A percentile compares a stretch with the other conserved stretches of the same genome.
These are phyloP conservation scores for Craterocephalus amniculus DNA, from an alignment of 2,797 vertebrate species.

Conservation along the genomic window DNA sequence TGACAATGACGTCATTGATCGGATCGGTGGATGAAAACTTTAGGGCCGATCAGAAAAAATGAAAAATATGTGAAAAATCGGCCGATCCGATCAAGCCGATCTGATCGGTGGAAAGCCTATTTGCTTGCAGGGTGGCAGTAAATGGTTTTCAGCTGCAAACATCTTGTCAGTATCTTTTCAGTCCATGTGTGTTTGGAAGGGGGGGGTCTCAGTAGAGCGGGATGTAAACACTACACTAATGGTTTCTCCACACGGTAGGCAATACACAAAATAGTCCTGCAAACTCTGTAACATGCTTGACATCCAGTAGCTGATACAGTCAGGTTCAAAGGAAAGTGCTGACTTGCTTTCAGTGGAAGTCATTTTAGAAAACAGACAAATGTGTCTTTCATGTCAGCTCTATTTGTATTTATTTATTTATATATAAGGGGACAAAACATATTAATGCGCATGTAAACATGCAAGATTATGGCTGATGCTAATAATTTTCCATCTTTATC, in stretches of 20 bases:
- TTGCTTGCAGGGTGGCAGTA: slow-evolving; percentile 45
- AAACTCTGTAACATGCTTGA: neutral
- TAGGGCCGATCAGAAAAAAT: no score
- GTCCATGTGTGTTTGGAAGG: slow-evolving; percentile 27
- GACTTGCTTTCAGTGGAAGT: neutral
- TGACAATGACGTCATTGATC: no score
- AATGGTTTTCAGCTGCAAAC: slow-evolving; percentile 56
- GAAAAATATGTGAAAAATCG: no score
- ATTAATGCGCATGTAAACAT: neutral
- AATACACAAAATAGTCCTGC: slow-evolving; percentile 8
- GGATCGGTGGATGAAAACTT: no score
- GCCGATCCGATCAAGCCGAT: no score
- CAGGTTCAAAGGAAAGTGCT: slow-evolving; percentile 8
- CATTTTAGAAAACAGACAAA: neutral
- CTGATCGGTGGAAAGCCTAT: slow-evolving; percentile 46
- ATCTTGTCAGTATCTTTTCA: slow-evolving; percentile 37
- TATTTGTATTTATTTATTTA: no score
- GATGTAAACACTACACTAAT: slow-evolving; percentile 53
- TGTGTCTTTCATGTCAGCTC: neutral
- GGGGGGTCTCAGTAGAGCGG: slow-evolving; percentile 23
- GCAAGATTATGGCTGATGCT: neutral
- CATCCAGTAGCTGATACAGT: neutral
- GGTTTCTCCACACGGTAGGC: slow-evolving; percentile 34
- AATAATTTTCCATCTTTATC: no score
- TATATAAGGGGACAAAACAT: neutral